Evolutionary conservation across 2,888 invertebrate species (phyloP).

Genomic region (Dione vanillae): DNA sequence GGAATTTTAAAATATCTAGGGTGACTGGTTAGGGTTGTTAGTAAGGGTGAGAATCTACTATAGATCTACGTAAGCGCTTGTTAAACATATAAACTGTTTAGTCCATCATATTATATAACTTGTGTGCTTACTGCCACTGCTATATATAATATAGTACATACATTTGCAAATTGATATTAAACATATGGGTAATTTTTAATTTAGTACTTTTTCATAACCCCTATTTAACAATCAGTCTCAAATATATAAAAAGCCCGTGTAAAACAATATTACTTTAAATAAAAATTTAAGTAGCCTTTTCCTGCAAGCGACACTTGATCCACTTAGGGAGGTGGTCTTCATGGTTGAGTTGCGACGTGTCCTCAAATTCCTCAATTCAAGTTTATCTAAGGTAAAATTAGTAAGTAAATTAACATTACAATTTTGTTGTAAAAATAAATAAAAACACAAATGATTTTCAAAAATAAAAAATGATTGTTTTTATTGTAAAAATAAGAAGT

Average conservation of each 20-base stretch:
- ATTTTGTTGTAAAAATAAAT: too few relatives aligned
- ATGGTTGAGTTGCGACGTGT: conserved; percentile 51
- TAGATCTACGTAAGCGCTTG: not conserved
- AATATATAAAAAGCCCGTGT: conserved; percentile 22
- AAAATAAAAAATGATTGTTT: not conserved
- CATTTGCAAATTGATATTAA: not conserved
- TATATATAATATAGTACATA: not conserved
- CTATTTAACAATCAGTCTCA: not conserved
- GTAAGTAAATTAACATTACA: conserved; percentile 14
- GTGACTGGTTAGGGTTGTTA: not conserved
- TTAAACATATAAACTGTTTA: not conserved
- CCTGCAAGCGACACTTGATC: conserved; percentile 52
- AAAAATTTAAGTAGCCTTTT: conserved; percentile 49
- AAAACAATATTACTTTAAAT: conserved; percentile 45
- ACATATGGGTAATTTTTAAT: not conserved
- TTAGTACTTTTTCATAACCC: not conserved
- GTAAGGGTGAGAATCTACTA: not conserved
- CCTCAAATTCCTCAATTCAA: conserved; percentile 50
- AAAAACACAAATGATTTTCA: too few relatives aligned
- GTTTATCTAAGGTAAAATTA: conserved; percentile 45
- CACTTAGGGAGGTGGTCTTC: conserved; percentile 53
- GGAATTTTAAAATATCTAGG: conserved; percentile 31
- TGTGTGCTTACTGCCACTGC: not conserved
- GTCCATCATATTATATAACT: not conserved
- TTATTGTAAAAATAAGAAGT: too few relatives aligned